Conservation (phyloP, 1,140 invertebrate species). For the Trichonephila inaurata region DNA sequence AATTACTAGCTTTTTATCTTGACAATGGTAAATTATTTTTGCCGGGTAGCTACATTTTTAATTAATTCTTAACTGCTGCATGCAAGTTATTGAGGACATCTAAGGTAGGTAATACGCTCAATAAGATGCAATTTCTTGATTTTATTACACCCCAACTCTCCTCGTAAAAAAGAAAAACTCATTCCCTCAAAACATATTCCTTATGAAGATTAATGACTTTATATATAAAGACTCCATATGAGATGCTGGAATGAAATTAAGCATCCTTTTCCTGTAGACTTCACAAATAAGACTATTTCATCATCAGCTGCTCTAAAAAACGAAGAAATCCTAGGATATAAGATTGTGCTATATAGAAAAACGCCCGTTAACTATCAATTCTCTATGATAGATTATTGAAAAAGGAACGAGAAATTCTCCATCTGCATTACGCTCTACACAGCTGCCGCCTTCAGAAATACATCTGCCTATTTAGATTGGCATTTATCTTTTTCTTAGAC, state of each 20-base stretch:
- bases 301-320: slow-evolving; percentile 47
- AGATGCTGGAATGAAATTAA: not conserved
- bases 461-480: slow-evolving; percentile 68
- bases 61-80: too few species aligned
- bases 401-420: slow-evolving; percentile 14
- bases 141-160: not conserved
- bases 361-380: slow-evolving; percentile 73
- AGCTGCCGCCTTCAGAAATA: slow-evolving; percentile 33
- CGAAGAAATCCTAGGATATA: slow-evolving; percentile 57
- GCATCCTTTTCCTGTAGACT: not conserved
- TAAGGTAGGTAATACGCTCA: too few species aligned
- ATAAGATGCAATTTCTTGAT: not conserved
- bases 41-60: too few species aligned
- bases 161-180: not conserved
- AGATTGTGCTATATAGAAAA: slow-evolving; percentile 50
- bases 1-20: too few species aligned
- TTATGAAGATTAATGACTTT: not conserved
- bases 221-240: not conserved
- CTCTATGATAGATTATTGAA: slow-evolving; percentile 72
- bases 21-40: too few species aligned
- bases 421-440: slow-evolving; percentile 53
- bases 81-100: too few species aligned
- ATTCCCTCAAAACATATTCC: not conserved
- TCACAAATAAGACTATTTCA: not conserved
- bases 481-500: slow-evolving; percentile 50